phyloP scores from a whole-genome alignment of 1,140 invertebrate genomes.

The Drosophila lini region DNA sequence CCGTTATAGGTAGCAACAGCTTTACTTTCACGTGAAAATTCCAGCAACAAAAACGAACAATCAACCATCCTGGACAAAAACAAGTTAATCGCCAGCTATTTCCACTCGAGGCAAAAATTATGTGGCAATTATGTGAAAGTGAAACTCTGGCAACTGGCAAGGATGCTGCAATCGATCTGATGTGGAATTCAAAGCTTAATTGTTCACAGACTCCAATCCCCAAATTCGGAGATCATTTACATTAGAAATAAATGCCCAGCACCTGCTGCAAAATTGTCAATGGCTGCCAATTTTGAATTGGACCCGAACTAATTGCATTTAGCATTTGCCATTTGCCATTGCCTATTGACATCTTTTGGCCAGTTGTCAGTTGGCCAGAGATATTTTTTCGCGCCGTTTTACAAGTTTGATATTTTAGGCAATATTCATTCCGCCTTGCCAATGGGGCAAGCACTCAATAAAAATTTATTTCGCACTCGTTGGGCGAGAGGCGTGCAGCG shows the following conservation, averaged over 20 bases:
- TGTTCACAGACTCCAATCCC: constrained; percentile 21
- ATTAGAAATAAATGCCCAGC: constrained; percentile 23
- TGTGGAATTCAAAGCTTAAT: constrained; percentile 34
- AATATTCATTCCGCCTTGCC: constrained; percentile 52
- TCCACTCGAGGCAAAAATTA: constrained; percentile 44
- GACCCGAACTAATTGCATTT: constrained; percentile 80
- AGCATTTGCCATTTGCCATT: constrained; percentile 59
- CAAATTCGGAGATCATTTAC: not conserved
- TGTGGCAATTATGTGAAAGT: constrained; percentile 79
- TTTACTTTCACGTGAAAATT: constrained; percentile 37
- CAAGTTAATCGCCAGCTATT: constrained; percentile 31
- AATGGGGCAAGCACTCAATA: constrained; percentile 50
- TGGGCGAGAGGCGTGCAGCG: constrained; percentile 40
- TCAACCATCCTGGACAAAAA: constrained; percentile 35
- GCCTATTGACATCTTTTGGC: constrained; percentile 54
- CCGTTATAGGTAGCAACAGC: not conserved
- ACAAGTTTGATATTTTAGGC: constrained; percentile 68
- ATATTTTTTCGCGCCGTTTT: constrained; percentile 34
- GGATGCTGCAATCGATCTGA: constrained; percentile 11
- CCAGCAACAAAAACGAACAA: not conserved
- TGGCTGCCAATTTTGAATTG: constrained; percentile 65
- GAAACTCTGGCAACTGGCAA: constrained; percentile 42
- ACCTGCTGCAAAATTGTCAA: constrained; percentile 62
- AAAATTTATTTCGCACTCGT: constrained; percentile 54
- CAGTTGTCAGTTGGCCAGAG: constrained; percentile 42